Conservation (phyloP, 2,797 vertebrate genomes). For the Poecile montanus region DNA sequence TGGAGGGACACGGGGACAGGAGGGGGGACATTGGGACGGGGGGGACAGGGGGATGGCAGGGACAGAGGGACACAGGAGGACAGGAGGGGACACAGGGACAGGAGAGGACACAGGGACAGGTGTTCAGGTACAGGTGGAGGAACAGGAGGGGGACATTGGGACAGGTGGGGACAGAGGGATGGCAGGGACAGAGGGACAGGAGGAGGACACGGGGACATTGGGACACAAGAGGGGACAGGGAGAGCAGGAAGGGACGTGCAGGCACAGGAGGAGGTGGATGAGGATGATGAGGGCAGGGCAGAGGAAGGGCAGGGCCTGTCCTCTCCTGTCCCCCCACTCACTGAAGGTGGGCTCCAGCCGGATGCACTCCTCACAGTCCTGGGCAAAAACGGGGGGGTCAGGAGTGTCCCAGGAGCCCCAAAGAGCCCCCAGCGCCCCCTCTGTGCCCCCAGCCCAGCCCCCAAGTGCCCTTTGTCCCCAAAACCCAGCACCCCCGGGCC, state of each 20-base stretch:
- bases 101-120: too few relatives aligned
- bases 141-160: too few relatives aligned
- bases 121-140: too few relatives aligned
- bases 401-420: background rate
- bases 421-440: background rate
- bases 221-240: background rate
- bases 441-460: background rate
- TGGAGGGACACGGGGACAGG: too few relatives aligned
- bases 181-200: too few relatives aligned
- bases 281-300: background rate
- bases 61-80: too few relatives aligned
- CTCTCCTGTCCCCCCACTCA: background rate
- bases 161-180: too few relatives aligned
- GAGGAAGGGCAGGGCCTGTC: background rate
- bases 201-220: background rate
- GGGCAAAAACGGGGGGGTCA: background rate
- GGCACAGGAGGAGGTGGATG: background rate
- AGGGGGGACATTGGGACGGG: too few relatives aligned
- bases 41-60: too few relatives aligned
- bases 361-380: slow-evolving; percentile 18
- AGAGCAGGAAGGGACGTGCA: background rate
- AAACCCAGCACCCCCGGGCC: background rate
- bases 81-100: too few relatives aligned
- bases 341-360: slow-evolving; percentile 8
- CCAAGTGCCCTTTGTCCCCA: background rate